Base-by-base conservation (phyloP, 2,113 vertebrate species). In the Corythornis madagascariensis region DNA sequence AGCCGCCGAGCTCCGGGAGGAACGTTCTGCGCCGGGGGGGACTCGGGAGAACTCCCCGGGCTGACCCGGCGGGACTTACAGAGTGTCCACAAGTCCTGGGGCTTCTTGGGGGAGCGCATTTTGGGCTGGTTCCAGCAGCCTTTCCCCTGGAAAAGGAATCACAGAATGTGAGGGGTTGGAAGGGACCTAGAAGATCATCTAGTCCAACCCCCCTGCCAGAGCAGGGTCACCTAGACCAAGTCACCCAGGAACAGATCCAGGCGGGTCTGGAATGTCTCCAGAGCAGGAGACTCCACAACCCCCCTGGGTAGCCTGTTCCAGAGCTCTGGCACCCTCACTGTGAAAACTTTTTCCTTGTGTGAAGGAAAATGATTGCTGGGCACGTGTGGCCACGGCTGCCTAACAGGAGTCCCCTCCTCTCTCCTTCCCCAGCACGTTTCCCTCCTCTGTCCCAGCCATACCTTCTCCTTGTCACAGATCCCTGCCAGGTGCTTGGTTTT, bases 401-500 rank as follows among this genome's bases (percentile, higher is more conserved):
- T 29, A 11, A 65, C 4, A 11, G 66, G 67, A 84, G 16, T 7
- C 4, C 29, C 33, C n/a, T 57, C 70, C 56, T 60, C 33, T 13
- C 28, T 15, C 16, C 43, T 35, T 48, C 47, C 86, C 60, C 86
- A 22, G 16, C 31, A 0, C 0, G 9, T 96, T 98, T 83, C 95
- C 72, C 89, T 98, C 98, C 18, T 97, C 97, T 5, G 2, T 33
- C 83, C 57, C 42, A 56, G 69, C 35, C 86, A 9, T 95, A 99
- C 99, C 98, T 99, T 99, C 86, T 96, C 95, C 89, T 99, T 98
- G 1, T 99, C 98, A 22, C 95, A 95, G 94, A 97, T 69, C 28
- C 98, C 98, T 83, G 97, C 95, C 81, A 99, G 95, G 95, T 99
- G 99, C 91, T 99, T 99, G 96, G 99, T 99, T 97, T 99, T 99